Evolutionary conservation across 2,113 vertebrate genomes (phyloP), one percentile per base, ranked within the genome.

Genomic region (Microtus montanus): DNA sequence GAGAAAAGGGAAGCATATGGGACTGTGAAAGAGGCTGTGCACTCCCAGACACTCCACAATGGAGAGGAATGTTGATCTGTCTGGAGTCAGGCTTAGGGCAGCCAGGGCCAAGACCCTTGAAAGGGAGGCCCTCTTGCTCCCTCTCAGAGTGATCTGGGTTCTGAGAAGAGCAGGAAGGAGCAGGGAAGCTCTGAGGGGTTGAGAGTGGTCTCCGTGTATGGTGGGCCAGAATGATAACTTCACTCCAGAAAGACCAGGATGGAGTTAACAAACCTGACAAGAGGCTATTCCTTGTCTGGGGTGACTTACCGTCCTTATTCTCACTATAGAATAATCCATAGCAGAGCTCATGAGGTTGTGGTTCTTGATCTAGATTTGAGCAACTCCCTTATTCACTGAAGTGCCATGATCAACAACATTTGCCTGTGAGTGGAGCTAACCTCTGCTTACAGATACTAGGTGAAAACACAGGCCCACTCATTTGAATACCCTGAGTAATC

Each of bases 311-410:
- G 2, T 75, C 22, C 80, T 71, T 41, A 82, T 24, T 26, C 41
- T 20, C 52, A 63, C 5, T 9, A 11, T 4, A 79, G 20, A 84
- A 35, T 79, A 79, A 61, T 61, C 71, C 41, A 68, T 2, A 47
- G 3, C 64, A 12, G 38, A 68, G 79, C 58, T 38, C 74, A 64
- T 84, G 78, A 84, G 73, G 3, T 66, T 17, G 64, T 79, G 52
- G 71, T 47, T 66, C 61, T 64, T 86, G n/a, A 30, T 89, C 89
- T 79, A 84, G 63, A 84, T 58, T 70, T 93, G 47, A 90, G 47
- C 22, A 70, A 74, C 30, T 89, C 33, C 54, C 30, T 79, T 52
- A 73, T 94, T 68, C 4, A 2, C 24, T 22, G 35, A 84, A 75
- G 26, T 73, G 30, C 70, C 2, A 7, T 52, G 38, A 61, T 61